phyloP scores from a whole-genome alignment of 2,888 invertebrate species.

The Pseudococcus jackbeardsleyi region DNA sequence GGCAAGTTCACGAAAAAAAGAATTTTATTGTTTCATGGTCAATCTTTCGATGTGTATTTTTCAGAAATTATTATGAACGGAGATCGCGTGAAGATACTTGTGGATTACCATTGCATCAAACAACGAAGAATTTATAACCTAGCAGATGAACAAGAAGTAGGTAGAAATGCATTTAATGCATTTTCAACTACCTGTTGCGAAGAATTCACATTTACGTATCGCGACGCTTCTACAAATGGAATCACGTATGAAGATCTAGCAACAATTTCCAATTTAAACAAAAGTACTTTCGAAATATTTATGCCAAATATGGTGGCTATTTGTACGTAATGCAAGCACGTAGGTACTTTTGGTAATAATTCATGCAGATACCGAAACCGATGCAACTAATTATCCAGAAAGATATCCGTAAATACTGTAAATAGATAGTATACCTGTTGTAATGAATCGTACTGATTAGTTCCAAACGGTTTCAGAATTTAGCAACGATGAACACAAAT shows the following conservation, averaged over 20 bases:
- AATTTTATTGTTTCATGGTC: neutral
- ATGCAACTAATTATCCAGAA: neutral
- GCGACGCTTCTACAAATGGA: neutral
- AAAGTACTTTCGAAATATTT: neutral
- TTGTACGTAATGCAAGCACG: neutral
- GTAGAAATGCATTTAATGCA: conserved; percentile 3
- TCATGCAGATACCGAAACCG: neutral
- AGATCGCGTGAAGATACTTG: neutral
- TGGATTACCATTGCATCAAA: neutral
- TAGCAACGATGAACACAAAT: neutral
- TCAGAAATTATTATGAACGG: neutral
- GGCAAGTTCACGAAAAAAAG: no score
- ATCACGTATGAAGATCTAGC: neutral
- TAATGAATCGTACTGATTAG: neutral
- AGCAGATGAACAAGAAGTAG: neutral
- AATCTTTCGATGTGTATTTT: neutral
- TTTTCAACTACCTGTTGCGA: conserved; percentile 53
- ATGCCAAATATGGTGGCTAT: neutral
- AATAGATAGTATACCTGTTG: neutral
- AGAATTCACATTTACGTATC: neutral
- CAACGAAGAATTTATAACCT: neutral
- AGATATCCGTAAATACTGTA: neutral
- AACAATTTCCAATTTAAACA: neutral
- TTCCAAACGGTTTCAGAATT: neutral
- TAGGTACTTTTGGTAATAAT: neutral